Evolutionary conservation across 2,113 vertebrate species (phyloP), one percentile per base, ranked within the genome.

Genomic region (Bagarius yarrelli): DNA sequence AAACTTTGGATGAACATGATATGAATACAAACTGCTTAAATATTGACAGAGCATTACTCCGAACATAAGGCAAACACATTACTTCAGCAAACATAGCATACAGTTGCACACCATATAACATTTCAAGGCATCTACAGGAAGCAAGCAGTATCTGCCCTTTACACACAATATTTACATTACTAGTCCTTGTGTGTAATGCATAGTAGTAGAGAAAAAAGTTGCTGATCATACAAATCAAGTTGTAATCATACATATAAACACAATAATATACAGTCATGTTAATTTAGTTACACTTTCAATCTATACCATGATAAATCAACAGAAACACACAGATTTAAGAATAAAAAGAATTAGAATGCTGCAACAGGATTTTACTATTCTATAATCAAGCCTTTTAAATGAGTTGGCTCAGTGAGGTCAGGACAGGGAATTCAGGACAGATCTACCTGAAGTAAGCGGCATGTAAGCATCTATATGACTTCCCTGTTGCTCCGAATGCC

Each of bases 401-500:
- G n/a, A 57, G 57, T 32, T 71, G 66, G 25, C 44, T 56, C 36
- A 66, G 23, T 63, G 72, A 79, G 70, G 77, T 79, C 55, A 44
- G 75, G 61, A 32, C 30, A 67, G 63, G 27, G 12, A 56, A 21
- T 64, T 69, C 19, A 25, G 50, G 70, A 71, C 78, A 80, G 81
- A 59, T 67, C 59, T 36, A 15, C 23, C 25, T 32, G 40, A 14
- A 76, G 34, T 27, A 34, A 36, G 57, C 67, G 25, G 53, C 23
- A 25, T 18, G 1, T 70, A 81, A 82, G 84, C 87, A 34, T 50
- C 93, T 94, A 99, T 87, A 99, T 96, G 85, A 96, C 93, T 84
- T 99, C 96, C 87, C 94, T 93, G 83, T 93, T 95, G 92, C 95
- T 96, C 83, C 95, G 94, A 89, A 99, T 98, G 4, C 90, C 96